A percentile compares a stretch with the other conserved stretches of the same genome.
Evolutionary conservation across 1,140 invertebrate species (phyloP).

Genomic region (Chymomyza costata): DNA sequence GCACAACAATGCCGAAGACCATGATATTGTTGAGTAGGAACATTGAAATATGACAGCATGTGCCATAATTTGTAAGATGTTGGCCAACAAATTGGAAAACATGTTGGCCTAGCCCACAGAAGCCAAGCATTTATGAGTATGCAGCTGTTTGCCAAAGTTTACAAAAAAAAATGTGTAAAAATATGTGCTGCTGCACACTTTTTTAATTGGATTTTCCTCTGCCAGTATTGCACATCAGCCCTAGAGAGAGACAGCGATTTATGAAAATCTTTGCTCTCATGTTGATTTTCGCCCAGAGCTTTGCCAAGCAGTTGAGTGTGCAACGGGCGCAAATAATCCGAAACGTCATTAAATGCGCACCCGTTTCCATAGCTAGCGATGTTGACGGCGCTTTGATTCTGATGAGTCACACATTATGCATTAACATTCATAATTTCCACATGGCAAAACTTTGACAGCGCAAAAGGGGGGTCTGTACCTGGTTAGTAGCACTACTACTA

Average conservation of each 20-base stretch:
- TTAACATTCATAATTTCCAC: constrained; percentile 70
- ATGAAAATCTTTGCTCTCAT: constrained; percentile 20
- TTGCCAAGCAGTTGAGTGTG: constrained; percentile 31
- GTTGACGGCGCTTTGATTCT: constrained; percentile 45
- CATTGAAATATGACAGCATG: too few species aligned
- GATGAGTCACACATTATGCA: constrained; percentile 64
- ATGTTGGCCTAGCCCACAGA: not conserved
- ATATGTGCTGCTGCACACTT: too few species aligned
- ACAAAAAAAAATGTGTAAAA: constrained; percentile 42
- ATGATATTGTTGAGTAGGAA: too few species aligned
- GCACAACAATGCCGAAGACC: too few species aligned
- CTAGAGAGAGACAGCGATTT: constrained; percentile 14
- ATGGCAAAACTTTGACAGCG: constrained; percentile 49
- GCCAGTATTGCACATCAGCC: not conserved
- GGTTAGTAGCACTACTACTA: too few species aligned
- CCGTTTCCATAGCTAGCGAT: constrained; percentile 26
- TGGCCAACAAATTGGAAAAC: not conserved
- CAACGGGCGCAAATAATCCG: constrained; percentile 59
- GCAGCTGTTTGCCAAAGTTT: not conserved
- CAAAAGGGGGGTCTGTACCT: too few species aligned
- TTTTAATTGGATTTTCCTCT: constrained; percentile 67
- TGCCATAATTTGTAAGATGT: too few species aligned
- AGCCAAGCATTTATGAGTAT: not conserved
- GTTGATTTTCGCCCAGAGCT: constrained; percentile 10
- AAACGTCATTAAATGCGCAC: constrained; percentile 68